Base-by-base conservation (phyloP, 2,113 vertebrate species). In the Paraplagusia blochii region DNA sequence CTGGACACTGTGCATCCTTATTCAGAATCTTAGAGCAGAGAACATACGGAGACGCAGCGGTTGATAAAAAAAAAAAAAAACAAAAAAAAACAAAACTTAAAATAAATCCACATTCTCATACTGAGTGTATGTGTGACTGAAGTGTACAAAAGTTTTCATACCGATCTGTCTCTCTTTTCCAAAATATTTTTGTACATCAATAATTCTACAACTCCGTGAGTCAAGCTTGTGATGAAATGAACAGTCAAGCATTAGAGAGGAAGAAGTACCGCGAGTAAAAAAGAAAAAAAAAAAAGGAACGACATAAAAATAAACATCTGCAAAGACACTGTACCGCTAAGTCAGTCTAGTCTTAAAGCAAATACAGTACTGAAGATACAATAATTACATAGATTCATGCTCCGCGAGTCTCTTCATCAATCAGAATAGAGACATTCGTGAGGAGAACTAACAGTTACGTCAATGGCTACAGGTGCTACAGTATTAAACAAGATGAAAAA, bases 391-490 rank as follows among this genome's bases (percentile, higher is more conserved):
- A 76, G 67, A 58, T 45, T 4, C 33, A 71, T 76, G 74, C 72
- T 80, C 76, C 63, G 71, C 58, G 33, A 67, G 74, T 72, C 69
- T 72, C 77, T 73, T 55, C 44, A 76, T 47, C 62, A 54, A 69
- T 64, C 33, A 66, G 66, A 71, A 58, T 67, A 33, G 15, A 63
- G 81, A 83, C 76, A 77, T 66, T 1, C 5, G 36, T 46, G 53
- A 77, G 59, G 65, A 78, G 72, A 72, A 66, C 76, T 79, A 80
- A 87, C 83, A 80, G 80, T 81, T 79, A 80, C 53, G 64, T 72
- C 77, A 16, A 72, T 73, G 76, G 84, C 80, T 82, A 84, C 80
- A 79, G 68, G 74, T 72, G 75, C 81, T 87, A 85, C 78, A 74
- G 81, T 79, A 65, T 77, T 60, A 57, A 71, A 74, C 44, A 80